Percentiles rank a stretch among this genome's conserved stretches.
These are phyloP conservation scores for Neoaliturus tenellus DNA, from an alignment of 2,888 invertebrate species.

Conservation along the genomic window DNA sequence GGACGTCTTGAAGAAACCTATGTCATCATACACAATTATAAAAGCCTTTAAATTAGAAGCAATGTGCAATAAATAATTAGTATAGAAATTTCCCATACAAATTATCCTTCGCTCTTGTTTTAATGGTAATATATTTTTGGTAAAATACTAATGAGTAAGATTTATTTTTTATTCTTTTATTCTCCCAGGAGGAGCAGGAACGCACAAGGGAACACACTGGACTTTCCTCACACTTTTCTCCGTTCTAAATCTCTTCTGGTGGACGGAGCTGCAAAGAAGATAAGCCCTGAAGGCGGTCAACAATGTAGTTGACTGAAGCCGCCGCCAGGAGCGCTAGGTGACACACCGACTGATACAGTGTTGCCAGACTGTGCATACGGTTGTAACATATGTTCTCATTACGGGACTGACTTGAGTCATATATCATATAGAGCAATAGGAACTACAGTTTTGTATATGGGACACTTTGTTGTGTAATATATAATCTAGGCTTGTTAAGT, in stretches of 20 bases:
- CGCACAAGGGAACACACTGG: not conserved
- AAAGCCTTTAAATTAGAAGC: too few species aligned
- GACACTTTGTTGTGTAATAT: constrained; percentile 32
- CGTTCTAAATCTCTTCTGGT: not conserved
- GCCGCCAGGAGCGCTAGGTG: not conserved
- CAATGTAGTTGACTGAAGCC: constrained; percentile 8
- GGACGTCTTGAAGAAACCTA: too few species aligned
- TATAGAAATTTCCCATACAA: too few species aligned
- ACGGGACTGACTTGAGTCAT: constrained; percentile 11
- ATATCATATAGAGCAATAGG: constrained; percentile 40
- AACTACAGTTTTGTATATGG: constrained; percentile 36
- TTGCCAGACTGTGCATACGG: not conserved
- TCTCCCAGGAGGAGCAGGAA: not conserved
- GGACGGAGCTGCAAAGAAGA: constrained; percentile 12
- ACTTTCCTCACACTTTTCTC: not conserved
- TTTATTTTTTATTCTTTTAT: too few species aligned
- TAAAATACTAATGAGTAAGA: too few species aligned
- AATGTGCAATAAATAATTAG: too few species aligned
- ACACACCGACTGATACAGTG: constrained; percentile 19
- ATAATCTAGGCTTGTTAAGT: constrained; percentile 47
- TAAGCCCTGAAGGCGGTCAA: constrained; percentile 2
- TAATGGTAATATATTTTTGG: too few species aligned
- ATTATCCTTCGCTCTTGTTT: too few species aligned
- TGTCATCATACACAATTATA: too few species aligned
- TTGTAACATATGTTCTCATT: not conserved